These are phyloP conservation scores for Crypturellus tataupa DNA, from an alignment of 2,797 vertebrate species.

Conservation along the genomic window DNA sequence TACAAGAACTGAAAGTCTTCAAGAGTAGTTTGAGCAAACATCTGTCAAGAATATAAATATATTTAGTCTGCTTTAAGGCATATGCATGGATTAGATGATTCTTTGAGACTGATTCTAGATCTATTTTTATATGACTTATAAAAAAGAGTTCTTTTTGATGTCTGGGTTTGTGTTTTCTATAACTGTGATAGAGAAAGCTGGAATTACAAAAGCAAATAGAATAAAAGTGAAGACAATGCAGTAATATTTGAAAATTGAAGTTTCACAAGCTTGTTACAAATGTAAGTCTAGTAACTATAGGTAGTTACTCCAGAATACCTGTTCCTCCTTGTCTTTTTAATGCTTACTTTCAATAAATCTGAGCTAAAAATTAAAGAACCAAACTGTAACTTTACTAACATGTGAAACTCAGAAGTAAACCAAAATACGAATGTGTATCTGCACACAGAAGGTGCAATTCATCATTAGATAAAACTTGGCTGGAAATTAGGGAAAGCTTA, in stretches of 20 bases:
- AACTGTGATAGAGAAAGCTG: not conserved
- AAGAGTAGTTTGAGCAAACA: not conserved
- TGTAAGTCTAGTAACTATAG: not conserved
- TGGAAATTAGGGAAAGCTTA: not conserved
- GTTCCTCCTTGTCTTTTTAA: not conserved
- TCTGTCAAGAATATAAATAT: not conserved
- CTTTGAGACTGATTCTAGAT: not conserved
- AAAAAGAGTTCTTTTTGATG: not conserved
- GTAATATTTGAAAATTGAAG: not conserved
- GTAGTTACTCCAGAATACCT: not conserved
- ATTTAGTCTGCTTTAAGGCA: not conserved
- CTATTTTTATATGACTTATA: not conserved
- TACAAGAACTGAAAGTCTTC: not conserved
- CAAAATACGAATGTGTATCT: not conserved
- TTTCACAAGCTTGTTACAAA: not conserved
- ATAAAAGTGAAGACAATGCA: not conserved
- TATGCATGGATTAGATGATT: not conserved
- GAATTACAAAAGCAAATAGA: not conserved
- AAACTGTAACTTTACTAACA: not conserved
- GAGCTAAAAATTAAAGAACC: not conserved
- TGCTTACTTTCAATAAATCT: not conserved
- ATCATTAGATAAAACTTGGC: not conserved
- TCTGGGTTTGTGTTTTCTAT: not conserved
- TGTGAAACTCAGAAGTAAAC: fast-evolving
- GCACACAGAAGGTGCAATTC: not conserved